A percentile compares a stretch with the other conserved stretches of the same genome.
Conservation (phyloP, 2,113 vertebrate species). For the Pteruthius melanotis region DNA sequence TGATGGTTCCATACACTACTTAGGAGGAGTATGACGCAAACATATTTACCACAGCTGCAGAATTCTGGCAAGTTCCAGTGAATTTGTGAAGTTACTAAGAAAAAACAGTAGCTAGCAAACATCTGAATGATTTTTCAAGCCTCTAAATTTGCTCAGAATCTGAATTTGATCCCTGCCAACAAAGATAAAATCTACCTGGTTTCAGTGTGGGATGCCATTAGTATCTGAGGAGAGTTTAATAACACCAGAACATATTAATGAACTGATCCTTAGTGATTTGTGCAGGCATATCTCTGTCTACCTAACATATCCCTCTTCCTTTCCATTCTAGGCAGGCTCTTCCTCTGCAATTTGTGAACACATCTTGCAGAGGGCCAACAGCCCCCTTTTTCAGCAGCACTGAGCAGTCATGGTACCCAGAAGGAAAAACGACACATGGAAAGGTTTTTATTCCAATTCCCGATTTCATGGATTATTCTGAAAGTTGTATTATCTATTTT, state of each 20-base stretch:
- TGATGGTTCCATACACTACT: not conserved
- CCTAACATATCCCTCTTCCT: not conserved
- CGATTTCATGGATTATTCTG: not conserved
- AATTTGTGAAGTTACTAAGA: not conserved
- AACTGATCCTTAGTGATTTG: not conserved
- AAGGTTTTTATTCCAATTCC: not conserved
- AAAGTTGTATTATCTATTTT: not conserved
- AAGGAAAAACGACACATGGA: not conserved
- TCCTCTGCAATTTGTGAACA: not conserved
- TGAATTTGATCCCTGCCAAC: not conserved
- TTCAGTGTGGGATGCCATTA: not conserved
- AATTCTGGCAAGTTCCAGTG: not conserved
- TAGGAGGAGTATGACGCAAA: rapidly evolving
- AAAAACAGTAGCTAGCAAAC: not conserved
- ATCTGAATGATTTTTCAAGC: not conserved
- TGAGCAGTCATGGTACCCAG: not conserved
- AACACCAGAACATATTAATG: not conserved
- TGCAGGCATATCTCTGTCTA: not conserved
- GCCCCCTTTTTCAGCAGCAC: not conserved
- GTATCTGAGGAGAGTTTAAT: not conserved
- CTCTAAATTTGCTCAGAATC: not conserved
- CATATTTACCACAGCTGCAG: not conserved
- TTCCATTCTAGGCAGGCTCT: not conserved
- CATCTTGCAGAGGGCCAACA: not conserved
- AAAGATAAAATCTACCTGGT: not conserved